phyloP scores from a whole-genome alignment of 2,888 invertebrate species.

The Tinea pellionella region DNA sequence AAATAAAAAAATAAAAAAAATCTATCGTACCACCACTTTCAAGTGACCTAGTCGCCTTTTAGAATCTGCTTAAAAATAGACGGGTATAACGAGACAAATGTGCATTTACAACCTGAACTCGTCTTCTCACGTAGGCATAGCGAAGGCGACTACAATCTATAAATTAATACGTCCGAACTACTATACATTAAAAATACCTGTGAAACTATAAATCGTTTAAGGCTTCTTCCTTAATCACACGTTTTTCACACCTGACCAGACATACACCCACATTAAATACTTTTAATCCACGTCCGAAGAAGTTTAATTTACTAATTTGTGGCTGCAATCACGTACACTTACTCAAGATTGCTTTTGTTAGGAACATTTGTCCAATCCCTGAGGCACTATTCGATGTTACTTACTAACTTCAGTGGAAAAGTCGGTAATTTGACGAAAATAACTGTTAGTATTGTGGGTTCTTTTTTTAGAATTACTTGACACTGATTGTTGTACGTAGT shows the following conservation, averaged over 20 bases:
- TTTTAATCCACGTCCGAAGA: background rate
- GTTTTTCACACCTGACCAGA: background rate
- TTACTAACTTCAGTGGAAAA: background rate
- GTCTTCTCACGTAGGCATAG: no score
- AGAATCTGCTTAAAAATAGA: no score
- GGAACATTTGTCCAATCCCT: background rate
- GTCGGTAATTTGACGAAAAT: no score
- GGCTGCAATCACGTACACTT: background rate
- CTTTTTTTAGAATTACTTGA: background rate
- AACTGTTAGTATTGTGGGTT: background rate
- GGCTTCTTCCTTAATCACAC: no score
- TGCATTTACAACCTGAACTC: no score
- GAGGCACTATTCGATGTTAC: background rate
- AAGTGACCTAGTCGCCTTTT: no score
- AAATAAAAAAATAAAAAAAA: no score
- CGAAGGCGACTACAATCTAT: no score
- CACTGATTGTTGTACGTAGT: background rate
- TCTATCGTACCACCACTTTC: no score
- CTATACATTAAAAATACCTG: background rate
- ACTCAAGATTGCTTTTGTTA: background rate
- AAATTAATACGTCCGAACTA: background rate
- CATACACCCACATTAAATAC: background rate
- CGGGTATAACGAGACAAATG: no score
- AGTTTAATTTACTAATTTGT: background rate
- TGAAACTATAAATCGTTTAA: no score